A percentile compares a stretch with the other conserved stretches of the same genome.
These are phyloP conservation scores for Paralichthys olivaceus DNA, from an alignment of 2,113 vertebrate genomes.

Conservation along the genomic window DNA sequence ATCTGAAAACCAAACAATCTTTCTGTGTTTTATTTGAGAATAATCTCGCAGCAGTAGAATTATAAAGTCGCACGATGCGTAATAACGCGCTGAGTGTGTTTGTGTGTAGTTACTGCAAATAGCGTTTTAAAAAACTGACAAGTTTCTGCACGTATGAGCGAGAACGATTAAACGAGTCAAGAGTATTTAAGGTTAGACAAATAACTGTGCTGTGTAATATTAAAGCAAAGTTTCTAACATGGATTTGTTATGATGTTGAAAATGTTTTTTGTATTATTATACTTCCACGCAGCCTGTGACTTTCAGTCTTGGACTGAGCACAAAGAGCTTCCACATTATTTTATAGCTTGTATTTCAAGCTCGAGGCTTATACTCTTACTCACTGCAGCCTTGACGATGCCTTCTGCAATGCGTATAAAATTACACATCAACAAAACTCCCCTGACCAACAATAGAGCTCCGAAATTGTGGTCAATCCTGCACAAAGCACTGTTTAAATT, in stretches of 20 bases:
- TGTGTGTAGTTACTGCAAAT: slow-evolving; percentile 11
- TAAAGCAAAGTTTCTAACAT: slow-evolving; percentile 2
- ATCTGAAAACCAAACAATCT: slow-evolving; percentile 8
- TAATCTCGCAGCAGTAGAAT: slow-evolving; percentile 7
- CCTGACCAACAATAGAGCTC: slow-evolving; percentile 54
- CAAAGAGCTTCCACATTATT: slow-evolving; percentile 54
- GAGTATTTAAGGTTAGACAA: not conserved
- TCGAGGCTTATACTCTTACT: slow-evolving; percentile 62
- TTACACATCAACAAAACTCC: slow-evolving; percentile 70
- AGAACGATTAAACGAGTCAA: slow-evolving; percentile 2
- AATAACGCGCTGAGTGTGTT: not conserved
- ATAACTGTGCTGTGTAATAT: slow-evolving; percentile 5
- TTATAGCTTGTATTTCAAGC: slow-evolving; percentile 61
- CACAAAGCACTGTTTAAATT: slow-evolving; percentile 45
- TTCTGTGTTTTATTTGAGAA: slow-evolving; percentile 3
- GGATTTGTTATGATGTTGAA: slow-evolving; percentile 17
- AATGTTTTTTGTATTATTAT: not conserved
- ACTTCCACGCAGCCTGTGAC: slow-evolving; percentile 28
- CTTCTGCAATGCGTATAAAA: slow-evolving; percentile 68
- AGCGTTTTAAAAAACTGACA: slow-evolving; percentile 7
- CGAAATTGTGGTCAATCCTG: slow-evolving; percentile 39
- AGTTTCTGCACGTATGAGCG: slow-evolving; percentile 30
- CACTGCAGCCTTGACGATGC: slow-evolving; percentile 55
- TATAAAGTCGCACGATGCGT: slow-evolving; percentile 4
- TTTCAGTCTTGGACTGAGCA: slow-evolving; percentile 1